Conservation (phyloP, 2,797 vertebrate species). For the Potorous gilbertii region DNA sequence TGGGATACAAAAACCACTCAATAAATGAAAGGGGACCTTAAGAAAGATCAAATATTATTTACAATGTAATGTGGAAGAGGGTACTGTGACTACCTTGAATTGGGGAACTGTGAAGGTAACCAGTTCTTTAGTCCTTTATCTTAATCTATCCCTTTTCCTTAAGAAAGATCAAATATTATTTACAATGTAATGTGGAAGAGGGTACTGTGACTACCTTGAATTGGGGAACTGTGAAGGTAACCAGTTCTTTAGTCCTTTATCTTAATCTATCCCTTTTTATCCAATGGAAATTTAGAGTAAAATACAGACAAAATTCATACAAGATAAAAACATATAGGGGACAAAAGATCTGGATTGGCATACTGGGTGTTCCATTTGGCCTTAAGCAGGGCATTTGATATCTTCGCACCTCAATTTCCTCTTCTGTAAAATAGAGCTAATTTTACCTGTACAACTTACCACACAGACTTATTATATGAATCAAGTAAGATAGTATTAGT, state of each 20-base stretch:
- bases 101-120: too few species aligned
- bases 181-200: neutral
- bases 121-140: too few species aligned
- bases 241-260: too few species aligned
- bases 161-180: neutral
- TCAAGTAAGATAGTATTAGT: neutral
- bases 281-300: neutral
- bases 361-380: neutral
- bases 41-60: neutral
- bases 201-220: too few species aligned
- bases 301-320: neutral
- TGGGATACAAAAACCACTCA: neutral
- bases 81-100: too few species aligned
- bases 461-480: neutral
- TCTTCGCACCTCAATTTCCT: neutral
- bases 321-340: neutral
- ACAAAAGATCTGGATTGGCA: neutral
- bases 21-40: neutral
- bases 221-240: too few species aligned
- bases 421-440: neutral
- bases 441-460: neutral
- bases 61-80: too few species aligned
- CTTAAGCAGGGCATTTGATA: neutral
- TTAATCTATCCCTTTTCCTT: neutral
- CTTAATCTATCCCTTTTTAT: too few species aligned